These are phyloP conservation scores for Steatocranus sp. DNA, from an alignment of 2,797 vertebrate species.

Conservation along the genomic window DNA sequence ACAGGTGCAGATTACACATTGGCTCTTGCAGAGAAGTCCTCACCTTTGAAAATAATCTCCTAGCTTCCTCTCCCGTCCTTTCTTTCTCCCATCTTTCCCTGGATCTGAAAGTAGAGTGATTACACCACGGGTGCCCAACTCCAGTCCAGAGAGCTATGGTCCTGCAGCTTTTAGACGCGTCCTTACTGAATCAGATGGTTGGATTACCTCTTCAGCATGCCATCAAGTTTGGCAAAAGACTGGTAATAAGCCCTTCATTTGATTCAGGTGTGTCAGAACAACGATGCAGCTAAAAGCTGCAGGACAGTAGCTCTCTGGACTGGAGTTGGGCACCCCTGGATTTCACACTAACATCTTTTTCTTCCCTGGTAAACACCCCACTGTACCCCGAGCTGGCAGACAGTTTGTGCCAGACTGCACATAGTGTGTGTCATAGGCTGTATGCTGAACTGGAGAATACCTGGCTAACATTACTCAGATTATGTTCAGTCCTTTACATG, in stretches of 20 bases:
- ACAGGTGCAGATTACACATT: fast-evolving
- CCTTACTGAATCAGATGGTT: not conserved
- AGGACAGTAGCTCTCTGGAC: not conserved
- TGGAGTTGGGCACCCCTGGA: not conserved
- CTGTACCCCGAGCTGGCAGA: not conserved
- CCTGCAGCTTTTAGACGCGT: not conserved
- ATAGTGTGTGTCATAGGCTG: not conserved
- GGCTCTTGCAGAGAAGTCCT: not conserved
- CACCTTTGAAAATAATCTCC: not conserved
- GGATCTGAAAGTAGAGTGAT: not conserved
- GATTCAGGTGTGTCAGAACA: not conserved
- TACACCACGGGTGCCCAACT: not conserved
- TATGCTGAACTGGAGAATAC: not conserved
- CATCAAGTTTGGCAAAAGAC: not conserved
- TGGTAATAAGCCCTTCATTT: not conserved
- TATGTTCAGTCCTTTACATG: not conserved
- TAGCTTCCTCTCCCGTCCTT: not conserved
- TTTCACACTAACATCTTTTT: not conserved
- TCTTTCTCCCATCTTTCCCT: not conserved
- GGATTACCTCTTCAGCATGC: not conserved
- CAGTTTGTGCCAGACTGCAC: not conserved
- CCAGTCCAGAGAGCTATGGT: fast-evolving
- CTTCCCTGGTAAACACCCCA: not conserved
- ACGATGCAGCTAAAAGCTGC: not conserved
- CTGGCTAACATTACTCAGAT: not conserved